Evolutionary conservation across 2,888 invertebrate genomes (phyloP).

Genomic region (Meliscaeva auricollis): DNA sequence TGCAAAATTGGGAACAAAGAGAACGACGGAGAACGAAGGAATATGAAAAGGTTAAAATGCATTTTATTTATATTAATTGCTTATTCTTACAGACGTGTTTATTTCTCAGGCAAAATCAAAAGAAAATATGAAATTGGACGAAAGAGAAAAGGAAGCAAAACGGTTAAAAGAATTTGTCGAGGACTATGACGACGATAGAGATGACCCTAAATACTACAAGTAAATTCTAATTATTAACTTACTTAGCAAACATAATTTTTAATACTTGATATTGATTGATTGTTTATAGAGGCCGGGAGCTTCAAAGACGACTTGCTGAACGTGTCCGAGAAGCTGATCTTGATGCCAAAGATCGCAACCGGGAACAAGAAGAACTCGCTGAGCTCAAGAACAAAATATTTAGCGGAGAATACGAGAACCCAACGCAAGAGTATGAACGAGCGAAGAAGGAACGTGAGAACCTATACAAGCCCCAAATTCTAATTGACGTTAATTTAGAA

Average conservation of each 20-base stretch:
- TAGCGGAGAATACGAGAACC: constrained; percentile 87
- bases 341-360: constrained; percentile 95
- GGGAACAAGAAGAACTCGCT: constrained; percentile 94
- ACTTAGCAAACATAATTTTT: background rate
- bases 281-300: constrained; percentile 88
- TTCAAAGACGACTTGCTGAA: constrained; percentile 95
- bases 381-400: constrained; percentile 92
- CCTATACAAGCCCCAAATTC: constrained; percentile 92
- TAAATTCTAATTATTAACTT: constrained; percentile 49
- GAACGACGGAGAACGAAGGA: constrained; percentile 96
- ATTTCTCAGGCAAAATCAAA: constrained; percentile 88
- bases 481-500: constrained; percentile 89
- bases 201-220: constrained; percentile 98
- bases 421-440: constrained; percentile 88
- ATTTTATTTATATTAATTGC: background rate
- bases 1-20: constrained; percentile 92
- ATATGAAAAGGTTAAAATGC: constrained; percentile 87
- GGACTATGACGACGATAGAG: constrained; percentile 99
- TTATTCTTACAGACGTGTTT: constrained; percentile 16
- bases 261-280: background rate
- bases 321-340: constrained; percentile 96
- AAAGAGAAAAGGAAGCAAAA: constrained; percentile 95
- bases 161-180: constrained; percentile 98
- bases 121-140: constrained; percentile 93
- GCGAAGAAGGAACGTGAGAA: constrained; percentile 91